Evolutionary conservation across 2,888 invertebrate genomes (phyloP), one percentile per base, ranked within the genome.

Genomic region (Sarcophaga rosellei): DNA sequence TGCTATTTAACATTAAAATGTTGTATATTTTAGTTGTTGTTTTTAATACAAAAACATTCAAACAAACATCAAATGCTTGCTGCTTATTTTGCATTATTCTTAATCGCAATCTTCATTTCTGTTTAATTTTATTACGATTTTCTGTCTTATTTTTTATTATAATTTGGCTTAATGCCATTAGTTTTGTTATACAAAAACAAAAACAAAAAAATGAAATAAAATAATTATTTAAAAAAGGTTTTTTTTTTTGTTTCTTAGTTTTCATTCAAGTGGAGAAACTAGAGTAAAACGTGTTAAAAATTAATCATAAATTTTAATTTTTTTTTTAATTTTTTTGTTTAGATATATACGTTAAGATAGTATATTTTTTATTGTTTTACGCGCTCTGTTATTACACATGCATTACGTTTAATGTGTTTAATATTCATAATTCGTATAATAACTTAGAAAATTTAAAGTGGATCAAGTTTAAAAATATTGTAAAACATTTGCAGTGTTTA

Each of bases 261-360:
- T 84, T 80, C 63, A 84, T 78, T 53, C 81, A 84, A 84, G 78
- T 84, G 62, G 81, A 84, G 84, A 84, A 86, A 86, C 84, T 86
- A 78, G 86, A 86, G 86, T 79, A 86, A 86, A 86, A 86, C 84
- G 77, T 86, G 86, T 80, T 83, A 77, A 65, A 77, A 53, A 68
- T 75, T 66, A 69, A 35, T 69, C 69, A 73, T 73, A 53, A 20
- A 44, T 63, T 47, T n/a, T 53, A 35, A 2, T 79, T 23, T 75
- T 63, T 65, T 62, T 21, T 74, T 47, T 47, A 45, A 20, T 20
- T 53, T 72, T 72, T 65, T 57, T 20, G 62, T 57, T 6, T 66
- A 25, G n/a, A 23, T 53, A 20, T 63, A n/a, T 15, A 8, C 10
- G 3, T 45, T 4, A 15, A n/a, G 65, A 20, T 21, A n/a, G n/a